phyloP scores from a whole-genome alignment of 2,888 invertebrate species.

The Emmelina monodactyla region DNA sequence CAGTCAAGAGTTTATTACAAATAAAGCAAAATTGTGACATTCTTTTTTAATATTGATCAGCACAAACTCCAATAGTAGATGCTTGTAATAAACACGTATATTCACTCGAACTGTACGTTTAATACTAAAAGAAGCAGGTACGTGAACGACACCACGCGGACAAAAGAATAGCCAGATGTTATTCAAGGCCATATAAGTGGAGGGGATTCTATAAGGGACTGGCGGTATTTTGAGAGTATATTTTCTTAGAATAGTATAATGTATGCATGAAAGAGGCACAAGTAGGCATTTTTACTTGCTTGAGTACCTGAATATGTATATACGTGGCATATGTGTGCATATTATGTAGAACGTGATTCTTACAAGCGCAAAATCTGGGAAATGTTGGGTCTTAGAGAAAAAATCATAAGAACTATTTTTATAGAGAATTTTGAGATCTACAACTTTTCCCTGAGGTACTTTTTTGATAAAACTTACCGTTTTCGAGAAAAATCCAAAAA shows the following conservation, averaged over 20 bases:
- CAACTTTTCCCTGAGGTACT: constrained; percentile 11
- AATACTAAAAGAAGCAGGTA: constrained; percentile 8
- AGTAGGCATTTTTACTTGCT: constrained; percentile 10
- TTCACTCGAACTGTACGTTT: constrained; percentile 7
- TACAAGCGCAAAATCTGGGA: constrained; percentile 11
- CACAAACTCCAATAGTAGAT: constrained; percentile 4
- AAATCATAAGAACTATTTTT: constrained; percentile 11
- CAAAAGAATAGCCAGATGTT: constrained; percentile 10
- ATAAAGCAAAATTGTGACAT: constrained; percentile 9
- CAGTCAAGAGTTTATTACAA: constrained; percentile 9
- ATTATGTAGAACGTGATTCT: constrained; percentile 10
- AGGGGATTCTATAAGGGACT: constrained; percentile 6
- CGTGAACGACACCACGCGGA: constrained; percentile 8
- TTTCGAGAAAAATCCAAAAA: constrained; percentile 14
- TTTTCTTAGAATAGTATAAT: constrained; percentile 10
- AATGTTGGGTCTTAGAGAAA: constrained; percentile 12
- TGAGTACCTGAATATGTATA: constrained; percentile 6
- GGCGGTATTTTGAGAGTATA: constrained; percentile 8
- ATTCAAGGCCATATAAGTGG: constrained; percentile 11
- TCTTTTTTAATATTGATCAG: constrained; percentile 3
- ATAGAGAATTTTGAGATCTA: constrained; percentile 10
- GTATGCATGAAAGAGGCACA: constrained; percentile 7
- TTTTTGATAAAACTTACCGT: constrained; percentile 13
- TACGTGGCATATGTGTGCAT: constrained; percentile 4
- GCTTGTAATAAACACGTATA: constrained; percentile 7